These are phyloP conservation scores for Branchipolynoe longqiensis DNA, from an alignment of 2,888 invertebrate genomes.

Conservation along the genomic window DNA sequence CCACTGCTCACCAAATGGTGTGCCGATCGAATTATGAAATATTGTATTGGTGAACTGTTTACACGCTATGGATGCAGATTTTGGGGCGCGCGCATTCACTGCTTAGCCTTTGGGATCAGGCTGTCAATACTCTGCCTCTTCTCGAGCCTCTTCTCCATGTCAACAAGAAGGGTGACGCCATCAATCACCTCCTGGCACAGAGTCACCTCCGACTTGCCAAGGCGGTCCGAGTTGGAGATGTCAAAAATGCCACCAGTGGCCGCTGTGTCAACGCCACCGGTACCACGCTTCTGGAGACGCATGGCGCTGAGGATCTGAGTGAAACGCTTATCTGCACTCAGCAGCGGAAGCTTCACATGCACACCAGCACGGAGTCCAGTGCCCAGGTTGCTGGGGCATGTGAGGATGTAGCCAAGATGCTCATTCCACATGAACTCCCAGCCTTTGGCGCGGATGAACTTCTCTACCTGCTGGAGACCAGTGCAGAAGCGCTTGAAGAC, in stretches of 20 bases:
- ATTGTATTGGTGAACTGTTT: too few relatives aligned
- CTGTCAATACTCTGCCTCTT: conserved; percentile 46
- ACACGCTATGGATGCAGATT: too few relatives aligned
- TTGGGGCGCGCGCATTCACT: neutral
- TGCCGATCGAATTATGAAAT: too few relatives aligned
- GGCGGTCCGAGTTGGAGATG: conserved; percentile 64
- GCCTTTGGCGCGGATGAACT: conserved; percentile 52
- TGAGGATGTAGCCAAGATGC: conserved; percentile 63
- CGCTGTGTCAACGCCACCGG: conserved; percentile 62
- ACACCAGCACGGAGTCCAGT: conserved; percentile 92
- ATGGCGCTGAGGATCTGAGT: conserved; percentile 48
- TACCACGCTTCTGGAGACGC: conserved; percentile 60
- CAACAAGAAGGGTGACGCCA: conserved; percentile 56
- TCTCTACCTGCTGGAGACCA: conserved; percentile 64
- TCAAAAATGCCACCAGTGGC: conserved; percentile 63
- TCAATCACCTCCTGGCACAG: conserved; percentile 53
- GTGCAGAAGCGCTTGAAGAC: conserved; percentile 71
- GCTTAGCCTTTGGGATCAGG: conserved; percentile 22
- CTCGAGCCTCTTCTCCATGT: conserved; percentile 60
- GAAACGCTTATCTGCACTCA: conserved; percentile 54
- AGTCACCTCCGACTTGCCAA: conserved; percentile 63
- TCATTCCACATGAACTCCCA: conserved; percentile 65
- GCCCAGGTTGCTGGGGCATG: conserved; percentile 65
- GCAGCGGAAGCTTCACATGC: conserved; percentile 50
- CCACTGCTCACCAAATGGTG: too few relatives aligned